phyloP scores from a whole-genome alignment of 2,113 vertebrate species.

The Prinia subflava region DNA sequence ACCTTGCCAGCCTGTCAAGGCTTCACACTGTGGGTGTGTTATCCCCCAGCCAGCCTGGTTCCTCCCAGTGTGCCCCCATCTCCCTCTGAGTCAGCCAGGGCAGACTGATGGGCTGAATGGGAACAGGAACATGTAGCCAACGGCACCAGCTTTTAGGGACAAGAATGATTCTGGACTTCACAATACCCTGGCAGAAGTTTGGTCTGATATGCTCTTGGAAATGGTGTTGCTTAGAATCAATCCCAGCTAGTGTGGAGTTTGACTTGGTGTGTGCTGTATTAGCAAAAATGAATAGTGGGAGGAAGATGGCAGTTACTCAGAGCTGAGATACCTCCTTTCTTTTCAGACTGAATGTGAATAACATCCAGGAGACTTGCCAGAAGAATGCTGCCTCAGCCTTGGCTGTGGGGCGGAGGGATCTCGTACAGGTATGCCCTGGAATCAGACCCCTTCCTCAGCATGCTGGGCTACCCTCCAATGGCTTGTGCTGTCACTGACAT shows the following conservation, averaged over 20 bases:
- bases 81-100: not conserved
- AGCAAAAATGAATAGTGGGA: not conserved
- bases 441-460: not conserved
- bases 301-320: not conserved
- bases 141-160: not conserved
- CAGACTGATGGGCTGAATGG: not conserved
- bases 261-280: not conserved
- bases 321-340: not conserved
- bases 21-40: not conserved
- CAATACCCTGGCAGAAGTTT: not conserved
- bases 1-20: not conserved
- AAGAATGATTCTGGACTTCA: not conserved
- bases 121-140: not conserved
- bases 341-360: constrained; percentile 87
- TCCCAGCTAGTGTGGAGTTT: not conserved
- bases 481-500: not conserved
- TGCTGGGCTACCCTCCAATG: not conserved
- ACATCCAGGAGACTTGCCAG: constrained; percentile 96
- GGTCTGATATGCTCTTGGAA: not conserved
- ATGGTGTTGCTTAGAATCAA: not conserved
- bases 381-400: constrained; percentile 90
- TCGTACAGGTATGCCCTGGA: constrained; percentile 83
- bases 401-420: constrained; percentile 86
- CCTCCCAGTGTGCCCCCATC: fast-evolving
- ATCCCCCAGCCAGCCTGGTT: not conserved